Evolutionary conservation across 2,797 vertebrate species (phyloP).

Genomic region (Danio kyathit): DNA sequence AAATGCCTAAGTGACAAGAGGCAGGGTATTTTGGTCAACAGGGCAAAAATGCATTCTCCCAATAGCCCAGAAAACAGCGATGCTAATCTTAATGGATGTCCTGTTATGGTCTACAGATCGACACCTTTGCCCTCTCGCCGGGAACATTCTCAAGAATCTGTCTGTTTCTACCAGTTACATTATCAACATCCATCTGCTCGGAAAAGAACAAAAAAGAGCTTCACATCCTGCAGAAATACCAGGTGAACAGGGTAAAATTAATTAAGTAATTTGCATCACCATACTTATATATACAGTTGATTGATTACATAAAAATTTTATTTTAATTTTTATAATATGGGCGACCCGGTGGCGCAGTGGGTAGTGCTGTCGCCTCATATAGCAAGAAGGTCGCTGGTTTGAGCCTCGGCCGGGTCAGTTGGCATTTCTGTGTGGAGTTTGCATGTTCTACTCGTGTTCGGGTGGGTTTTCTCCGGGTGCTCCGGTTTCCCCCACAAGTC

Average conservation of each 20-base stretch:
- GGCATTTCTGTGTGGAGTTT: too few species aligned
- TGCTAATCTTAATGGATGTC: constrained; percentile 54
- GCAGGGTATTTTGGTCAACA: constrained; percentile 28
- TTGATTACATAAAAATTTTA: too few species aligned
- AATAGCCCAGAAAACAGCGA: constrained; percentile 13
- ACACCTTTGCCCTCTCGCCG: background rate
- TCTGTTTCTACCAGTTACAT: background rate
- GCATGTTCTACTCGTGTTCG: too few species aligned
- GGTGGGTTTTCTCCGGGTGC: too few species aligned
- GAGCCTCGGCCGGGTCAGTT: too few species aligned
- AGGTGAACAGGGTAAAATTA: background rate
- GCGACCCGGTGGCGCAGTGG: too few species aligned
- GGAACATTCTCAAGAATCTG: background rate
- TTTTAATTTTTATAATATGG: too few species aligned
- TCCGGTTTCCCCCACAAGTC: too few species aligned
- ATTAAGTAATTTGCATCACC: too few species aligned
- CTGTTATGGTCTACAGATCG: constrained; percentile 31
- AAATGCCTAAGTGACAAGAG: constrained; percentile 33
- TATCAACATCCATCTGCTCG: constrained; percentile 3
- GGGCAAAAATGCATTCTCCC: constrained; percentile 1
- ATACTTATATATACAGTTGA: too few species aligned
- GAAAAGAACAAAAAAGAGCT: background rate
- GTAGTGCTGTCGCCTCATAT: too few species aligned
- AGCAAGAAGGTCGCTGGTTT: too few species aligned
- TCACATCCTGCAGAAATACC: background rate